Conservation (phyloP, 2,113 vertebrate species). For the Antechinus flavipes region DNA sequence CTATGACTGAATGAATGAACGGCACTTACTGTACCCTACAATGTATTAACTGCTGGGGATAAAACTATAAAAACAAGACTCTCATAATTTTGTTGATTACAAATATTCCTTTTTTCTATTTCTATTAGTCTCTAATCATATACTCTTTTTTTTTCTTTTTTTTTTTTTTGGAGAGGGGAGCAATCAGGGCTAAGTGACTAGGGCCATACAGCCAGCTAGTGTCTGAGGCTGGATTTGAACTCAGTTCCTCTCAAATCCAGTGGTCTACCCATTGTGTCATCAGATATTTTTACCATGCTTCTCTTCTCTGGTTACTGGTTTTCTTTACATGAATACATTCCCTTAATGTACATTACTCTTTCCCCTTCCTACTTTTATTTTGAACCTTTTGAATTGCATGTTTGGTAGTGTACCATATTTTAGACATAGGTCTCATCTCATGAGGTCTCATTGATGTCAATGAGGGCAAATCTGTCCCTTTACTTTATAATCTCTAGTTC, state of each 20-base stretch:
- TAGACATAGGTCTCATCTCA: neutral
- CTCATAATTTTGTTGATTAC: neutral
- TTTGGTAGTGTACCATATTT: neutral
- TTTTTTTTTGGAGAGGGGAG: no score
- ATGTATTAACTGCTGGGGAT: neutral
- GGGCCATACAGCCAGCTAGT: neutral
- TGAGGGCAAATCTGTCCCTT: neutral
- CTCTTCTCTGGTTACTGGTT: neutral
- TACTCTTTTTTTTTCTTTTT: neutral
- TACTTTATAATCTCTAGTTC: neutral
- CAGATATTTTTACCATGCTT: neutral
- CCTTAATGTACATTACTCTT: neutral
- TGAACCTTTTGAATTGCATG: neutral
- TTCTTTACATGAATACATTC: neutral
- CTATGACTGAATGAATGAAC: neutral
- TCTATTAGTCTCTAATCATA: neutral
- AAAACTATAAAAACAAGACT: neutral
- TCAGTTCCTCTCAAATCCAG: neutral
- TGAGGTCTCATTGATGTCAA: neutral
- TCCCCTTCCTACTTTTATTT: neutral
- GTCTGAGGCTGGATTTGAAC: neutral
- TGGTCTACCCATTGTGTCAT: neutral
- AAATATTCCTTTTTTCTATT: neutral
- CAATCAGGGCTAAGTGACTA: neutral
- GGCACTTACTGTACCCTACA: neutral